Conservation (phyloP, 2,113 vertebrate species). For the Oryzias woworae region DNA sequence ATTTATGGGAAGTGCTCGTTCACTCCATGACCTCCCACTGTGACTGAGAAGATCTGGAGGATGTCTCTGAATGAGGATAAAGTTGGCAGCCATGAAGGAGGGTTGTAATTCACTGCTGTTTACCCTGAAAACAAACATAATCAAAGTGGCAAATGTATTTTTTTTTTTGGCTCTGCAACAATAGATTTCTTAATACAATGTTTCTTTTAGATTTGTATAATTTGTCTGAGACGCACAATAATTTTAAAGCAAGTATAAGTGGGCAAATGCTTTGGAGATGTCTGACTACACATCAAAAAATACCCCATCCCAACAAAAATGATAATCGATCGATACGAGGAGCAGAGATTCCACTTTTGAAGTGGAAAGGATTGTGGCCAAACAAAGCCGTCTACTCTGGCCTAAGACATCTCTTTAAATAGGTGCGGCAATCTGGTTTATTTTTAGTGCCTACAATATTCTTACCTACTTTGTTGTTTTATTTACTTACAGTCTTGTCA, state of each 20-base stretch:
- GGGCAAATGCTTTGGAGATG: background rate
- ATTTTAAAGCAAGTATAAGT: no score
- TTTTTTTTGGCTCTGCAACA: conserved; percentile 3
- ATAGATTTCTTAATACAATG: no score
- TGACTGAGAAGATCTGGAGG: conserved; percentile 44
- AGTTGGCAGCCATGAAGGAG: conserved; percentile 12
- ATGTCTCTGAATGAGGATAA: conserved; percentile 20
- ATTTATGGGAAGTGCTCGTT: conserved; percentile 76
- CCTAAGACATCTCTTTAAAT: background rate
- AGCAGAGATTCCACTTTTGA: background rate
- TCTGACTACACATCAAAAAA: background rate
- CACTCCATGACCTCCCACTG: conserved; percentile 71
- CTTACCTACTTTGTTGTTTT: conserved; percentile 10
- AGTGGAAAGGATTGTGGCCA: background rate
- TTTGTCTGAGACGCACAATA: no score
- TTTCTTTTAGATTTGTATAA: no score
- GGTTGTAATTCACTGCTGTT: conserved; percentile 29
- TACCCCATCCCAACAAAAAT: background rate
- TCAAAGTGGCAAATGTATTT: conserved; percentile 9
- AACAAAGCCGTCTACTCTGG: background rate
- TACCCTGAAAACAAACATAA: conserved; percentile 37
- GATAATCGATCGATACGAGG: background rate
- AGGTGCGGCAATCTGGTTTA: background rate
- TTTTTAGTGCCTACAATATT: background rate
- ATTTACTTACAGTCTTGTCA: conserved; percentile 81